A percentile compares a stretch with the other conserved stretches of the same genome.
Evolutionary conservation across 2,797 vertebrate species (phyloP).

Genomic region (Anguilla marmorata): DNA sequence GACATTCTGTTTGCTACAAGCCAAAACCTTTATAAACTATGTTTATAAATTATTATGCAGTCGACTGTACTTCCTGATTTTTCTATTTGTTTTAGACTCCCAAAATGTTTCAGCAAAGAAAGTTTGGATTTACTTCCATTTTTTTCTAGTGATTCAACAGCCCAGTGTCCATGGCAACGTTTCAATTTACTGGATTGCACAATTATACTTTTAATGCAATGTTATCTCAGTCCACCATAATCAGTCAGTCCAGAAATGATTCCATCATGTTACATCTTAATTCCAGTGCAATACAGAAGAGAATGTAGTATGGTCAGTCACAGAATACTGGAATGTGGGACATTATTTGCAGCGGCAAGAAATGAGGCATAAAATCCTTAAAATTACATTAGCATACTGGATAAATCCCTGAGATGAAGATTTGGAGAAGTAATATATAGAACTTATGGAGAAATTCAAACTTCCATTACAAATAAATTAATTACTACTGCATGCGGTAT

Average conservation of each 20-base stretch:
- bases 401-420: not conserved
- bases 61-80: not conserved
- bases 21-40: not conserved
- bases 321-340: not conserved
- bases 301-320: not conserved
- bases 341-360: not conserved
- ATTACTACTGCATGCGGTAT: not conserved
- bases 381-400: constrained; percentile 1
- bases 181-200: not conserved
- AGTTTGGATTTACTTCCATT: not conserved
- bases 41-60: not conserved
- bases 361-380: not conserved
- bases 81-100: not conserved
- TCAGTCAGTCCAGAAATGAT: not conserved
- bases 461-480: not conserved
- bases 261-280: not conserved
- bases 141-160: not conserved
- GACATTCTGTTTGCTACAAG: not conserved
- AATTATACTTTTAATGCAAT: not conserved
- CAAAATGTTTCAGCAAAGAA: not conserved
- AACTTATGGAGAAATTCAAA: not conserved
- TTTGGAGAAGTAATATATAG: not conserved
- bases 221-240: not conserved
- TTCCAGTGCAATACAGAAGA: not conserved
- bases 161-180: not conserved